These are phyloP conservation scores for Lutjanus erythropterus DNA, from an alignment of 2,113 vertebrate species.

Conservation along the genomic window DNA sequence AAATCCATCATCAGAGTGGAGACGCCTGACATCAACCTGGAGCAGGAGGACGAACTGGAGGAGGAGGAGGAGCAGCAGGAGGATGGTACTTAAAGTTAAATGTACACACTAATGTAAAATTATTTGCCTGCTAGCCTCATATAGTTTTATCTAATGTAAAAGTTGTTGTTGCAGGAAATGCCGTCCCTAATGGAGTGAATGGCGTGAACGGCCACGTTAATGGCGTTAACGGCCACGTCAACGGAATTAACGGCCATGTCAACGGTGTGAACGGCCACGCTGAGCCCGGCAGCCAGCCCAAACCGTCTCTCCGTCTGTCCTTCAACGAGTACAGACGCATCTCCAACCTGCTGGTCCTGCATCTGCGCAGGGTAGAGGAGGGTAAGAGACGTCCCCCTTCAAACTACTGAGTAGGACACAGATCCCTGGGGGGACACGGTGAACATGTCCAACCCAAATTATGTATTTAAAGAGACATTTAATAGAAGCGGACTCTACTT, in stretches of 20 bases:
- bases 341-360: slow-evolving; percentile 96
- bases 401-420: no score
- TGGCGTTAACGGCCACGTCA: slow-evolving; percentile 75
- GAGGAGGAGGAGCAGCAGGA: slow-evolving; percentile 80
- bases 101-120: not conserved
- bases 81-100: slow-evolving; percentile 77
- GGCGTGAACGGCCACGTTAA: slow-evolving; percentile 76
- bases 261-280: slow-evolving; percentile 83
- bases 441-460: no score
- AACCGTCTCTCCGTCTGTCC: slow-evolving; percentile 90
- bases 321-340: slow-evolving; percentile 94
- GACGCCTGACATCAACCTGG: slow-evolving; percentile 97
- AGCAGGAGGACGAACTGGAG: slow-evolving; percentile 91
- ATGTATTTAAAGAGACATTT: no score
- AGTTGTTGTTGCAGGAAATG: slow-evolving; percentile 79
- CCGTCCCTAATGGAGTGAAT: slow-evolving; percentile 85
- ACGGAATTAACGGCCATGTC: slow-evolving; percentile 77
- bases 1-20: slow-evolving; percentile 99
- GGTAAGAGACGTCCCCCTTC: slow-evolving; percentile 76
- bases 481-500: no score
- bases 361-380: slow-evolving; percentile 93
- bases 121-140: no score
- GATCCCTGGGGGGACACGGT: no score
- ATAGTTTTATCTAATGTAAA: not conserved
- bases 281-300: slow-evolving; percentile 79